phyloP scores from a whole-genome alignment of 2,797 vertebrate genomes.

The Fringilla coelebs region DNA sequence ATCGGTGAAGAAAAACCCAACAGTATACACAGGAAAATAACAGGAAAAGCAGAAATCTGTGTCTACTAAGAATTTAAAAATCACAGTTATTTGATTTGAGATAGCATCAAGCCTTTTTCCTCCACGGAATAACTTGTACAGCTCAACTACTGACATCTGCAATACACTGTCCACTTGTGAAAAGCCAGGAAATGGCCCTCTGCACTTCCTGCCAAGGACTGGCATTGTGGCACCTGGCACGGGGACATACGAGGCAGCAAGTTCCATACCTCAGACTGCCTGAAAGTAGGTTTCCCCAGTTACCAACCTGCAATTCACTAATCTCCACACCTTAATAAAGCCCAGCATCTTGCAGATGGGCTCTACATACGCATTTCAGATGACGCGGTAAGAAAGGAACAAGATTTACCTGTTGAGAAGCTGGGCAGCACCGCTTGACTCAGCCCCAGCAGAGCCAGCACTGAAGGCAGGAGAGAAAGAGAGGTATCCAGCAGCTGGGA shows the following conservation, averaged over 20 bases:
- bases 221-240: background rate
- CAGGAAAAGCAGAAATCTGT: background rate
- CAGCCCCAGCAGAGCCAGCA: background rate
- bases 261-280: background rate
- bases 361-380: background rate
- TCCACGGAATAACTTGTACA: background rate
- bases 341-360: background rate
- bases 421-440: background rate
- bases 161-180: background rate
- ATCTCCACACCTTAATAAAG: background rate
- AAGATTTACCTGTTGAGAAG: slow-evolving; percentile 51
- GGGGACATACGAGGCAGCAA: accelerated
- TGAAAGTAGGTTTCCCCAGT: background rate
- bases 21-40: background rate
- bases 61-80: background rate
- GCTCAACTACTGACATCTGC: background rate
- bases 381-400: background rate
- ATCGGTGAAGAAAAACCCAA: background rate
- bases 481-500: background rate
- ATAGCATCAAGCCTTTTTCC: background rate
- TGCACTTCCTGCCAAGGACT: background rate
- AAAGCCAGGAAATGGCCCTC: background rate
- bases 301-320: background rate
- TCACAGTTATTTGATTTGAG: background rate
- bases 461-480: background rate